Evolutionary conservation across 2,113 vertebrate genomes (phyloP).

Genomic region (Gopherus flavomarginatus): DNA sequence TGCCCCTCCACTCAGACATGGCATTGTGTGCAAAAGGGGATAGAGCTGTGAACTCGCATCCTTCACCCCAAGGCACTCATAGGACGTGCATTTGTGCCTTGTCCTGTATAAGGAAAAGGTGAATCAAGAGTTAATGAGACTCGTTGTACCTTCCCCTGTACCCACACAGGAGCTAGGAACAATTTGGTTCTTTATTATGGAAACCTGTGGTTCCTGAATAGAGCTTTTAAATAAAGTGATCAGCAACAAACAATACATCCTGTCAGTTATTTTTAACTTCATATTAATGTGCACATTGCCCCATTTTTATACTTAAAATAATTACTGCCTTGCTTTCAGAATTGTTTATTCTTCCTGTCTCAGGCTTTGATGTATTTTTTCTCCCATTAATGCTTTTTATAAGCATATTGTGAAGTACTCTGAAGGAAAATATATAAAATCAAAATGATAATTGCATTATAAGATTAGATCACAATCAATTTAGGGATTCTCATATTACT

Average conservation of each 20-base stretch:
- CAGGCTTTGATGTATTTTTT: not conserved
- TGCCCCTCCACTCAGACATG: not conserved
- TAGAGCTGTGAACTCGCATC: accelerated
- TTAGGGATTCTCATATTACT: not conserved
- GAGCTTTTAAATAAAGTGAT: not conserved
- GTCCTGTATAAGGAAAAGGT: not conserved
- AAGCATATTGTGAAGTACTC: not conserved
- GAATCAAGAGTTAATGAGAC: not conserved
- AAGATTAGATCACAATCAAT: not conserved
- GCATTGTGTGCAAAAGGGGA: not conserved
- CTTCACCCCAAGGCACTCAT: not conserved
- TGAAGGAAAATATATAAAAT: not conserved
- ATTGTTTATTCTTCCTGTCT: not conserved
- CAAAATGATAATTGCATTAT: not conserved
- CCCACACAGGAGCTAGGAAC: not conserved
- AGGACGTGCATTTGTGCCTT: too few species aligned
- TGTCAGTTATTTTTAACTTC: not conserved
- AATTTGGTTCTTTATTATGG: not conserved
- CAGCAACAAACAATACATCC: not conserved
- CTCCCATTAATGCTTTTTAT: not conserved
- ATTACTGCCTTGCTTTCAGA: not conserved
- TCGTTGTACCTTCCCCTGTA: not conserved
- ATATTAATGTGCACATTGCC: not conserved
- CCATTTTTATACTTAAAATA: not conserved
- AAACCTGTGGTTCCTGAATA: not conserved